These are phyloP conservation scores for Ophioninae sp. DNA, from an alignment of 2,888 invertebrate genomes.

Conservation along the genomic window DNA sequence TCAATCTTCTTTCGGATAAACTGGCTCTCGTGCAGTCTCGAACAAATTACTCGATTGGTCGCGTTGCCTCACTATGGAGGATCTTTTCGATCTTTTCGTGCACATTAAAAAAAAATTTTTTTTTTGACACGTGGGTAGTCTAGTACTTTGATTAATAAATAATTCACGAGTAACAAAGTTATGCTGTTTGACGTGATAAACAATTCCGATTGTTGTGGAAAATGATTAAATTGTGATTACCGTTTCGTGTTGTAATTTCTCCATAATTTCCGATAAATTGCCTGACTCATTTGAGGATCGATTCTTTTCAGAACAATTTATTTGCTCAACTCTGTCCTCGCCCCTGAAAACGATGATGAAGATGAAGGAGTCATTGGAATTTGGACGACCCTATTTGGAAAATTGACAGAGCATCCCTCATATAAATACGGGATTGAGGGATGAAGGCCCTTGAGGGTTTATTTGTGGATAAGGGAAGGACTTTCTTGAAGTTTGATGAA, in stretches of 20 bases:
- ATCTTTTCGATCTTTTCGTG: background rate
- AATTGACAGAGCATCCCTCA: no score
- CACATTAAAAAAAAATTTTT: no score
- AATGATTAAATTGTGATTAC: background rate
- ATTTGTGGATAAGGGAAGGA: no score
- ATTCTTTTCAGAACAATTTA: background rate
- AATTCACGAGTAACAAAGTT: background rate
- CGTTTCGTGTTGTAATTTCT: no score
- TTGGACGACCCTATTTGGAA: no score
- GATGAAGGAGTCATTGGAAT: background rate
- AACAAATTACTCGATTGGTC: slow-evolving; percentile 28
- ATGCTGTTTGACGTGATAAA: background rate
- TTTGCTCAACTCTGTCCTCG: background rate
- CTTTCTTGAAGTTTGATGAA: no score
- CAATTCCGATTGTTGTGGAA: no score
- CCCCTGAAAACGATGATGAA: background rate
- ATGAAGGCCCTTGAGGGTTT: no score
- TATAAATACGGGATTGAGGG: no score
- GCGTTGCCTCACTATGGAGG: background rate
- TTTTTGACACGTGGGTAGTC: background rate
- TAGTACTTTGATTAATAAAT: background rate
- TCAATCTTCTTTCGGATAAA: slow-evolving; percentile 15
- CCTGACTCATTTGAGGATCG: background rate
- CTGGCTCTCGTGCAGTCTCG: slow-evolving; percentile 3
- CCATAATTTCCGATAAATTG: background rate